Evolutionary conservation across 1,140 invertebrate genomes (phyloP).

Genomic region (Bathynomus jamesi): DNA sequence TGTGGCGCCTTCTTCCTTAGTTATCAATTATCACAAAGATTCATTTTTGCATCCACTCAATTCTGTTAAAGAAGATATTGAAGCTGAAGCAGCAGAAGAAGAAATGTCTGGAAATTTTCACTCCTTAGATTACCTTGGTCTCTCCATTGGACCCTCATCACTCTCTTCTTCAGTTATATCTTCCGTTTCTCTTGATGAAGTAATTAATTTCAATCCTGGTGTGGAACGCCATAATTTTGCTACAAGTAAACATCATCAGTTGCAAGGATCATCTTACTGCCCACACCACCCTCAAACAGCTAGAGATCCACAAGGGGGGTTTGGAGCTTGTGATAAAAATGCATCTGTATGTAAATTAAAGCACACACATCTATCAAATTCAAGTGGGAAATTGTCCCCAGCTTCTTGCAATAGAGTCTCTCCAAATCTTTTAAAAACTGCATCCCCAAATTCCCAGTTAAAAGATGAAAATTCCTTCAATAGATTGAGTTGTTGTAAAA

Average conservation of each 20-base stretch:
- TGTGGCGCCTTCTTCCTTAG: neutral
- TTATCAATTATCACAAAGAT: neutral
- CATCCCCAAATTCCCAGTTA: neutral
- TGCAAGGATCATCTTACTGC: neutral
- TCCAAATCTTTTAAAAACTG: neutral
- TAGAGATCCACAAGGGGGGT: neutral
- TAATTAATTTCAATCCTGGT: too few relatives aligned
- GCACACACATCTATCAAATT: neutral
- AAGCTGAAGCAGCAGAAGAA: conserved; percentile 29
- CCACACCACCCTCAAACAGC: neutral
- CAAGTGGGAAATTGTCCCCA: neutral
- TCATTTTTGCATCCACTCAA: conserved; percentile 16
- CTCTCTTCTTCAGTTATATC: conserved; percentile 27
- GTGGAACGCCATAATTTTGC: neutral
- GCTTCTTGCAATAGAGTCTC: neutral
- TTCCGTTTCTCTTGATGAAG: conserved; percentile 8
- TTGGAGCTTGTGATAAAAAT: too few relatives aligned
- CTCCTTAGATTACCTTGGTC: conserved; percentile 15
- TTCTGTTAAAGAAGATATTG: conserved; percentile 33
- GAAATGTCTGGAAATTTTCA: conserved; percentile 18
- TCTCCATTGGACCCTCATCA: conserved; percentile 15
- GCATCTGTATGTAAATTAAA: neutral
- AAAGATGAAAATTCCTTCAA: neutral
- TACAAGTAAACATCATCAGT: neutral
- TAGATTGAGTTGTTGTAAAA: neutral